Conservation (phyloP, 2,797 vertebrate genomes). For the Dromococcyx pavoninus region DNA sequence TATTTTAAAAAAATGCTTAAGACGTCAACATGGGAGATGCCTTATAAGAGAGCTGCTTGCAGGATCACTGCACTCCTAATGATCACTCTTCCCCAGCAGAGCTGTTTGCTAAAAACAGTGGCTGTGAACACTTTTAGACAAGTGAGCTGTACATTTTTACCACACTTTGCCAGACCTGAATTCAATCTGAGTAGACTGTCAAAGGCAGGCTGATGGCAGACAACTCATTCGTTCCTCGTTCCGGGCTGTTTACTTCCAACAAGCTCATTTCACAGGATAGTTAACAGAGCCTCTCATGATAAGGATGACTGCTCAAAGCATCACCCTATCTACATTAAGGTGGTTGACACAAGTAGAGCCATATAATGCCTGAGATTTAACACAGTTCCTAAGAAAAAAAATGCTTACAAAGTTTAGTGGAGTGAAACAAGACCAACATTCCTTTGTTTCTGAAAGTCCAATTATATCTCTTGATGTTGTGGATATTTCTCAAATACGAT, state of each 20-base stretch:
- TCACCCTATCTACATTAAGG: neutral
- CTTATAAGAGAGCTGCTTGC: conserved; percentile 15
- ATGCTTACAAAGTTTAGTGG: conserved; percentile 40
- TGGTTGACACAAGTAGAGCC: conserved; percentile 35
- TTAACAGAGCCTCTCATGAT: conserved; percentile 36
- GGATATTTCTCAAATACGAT: neutral
- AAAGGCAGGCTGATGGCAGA: neutral
- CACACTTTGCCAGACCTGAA: neutral
- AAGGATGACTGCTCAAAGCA: conserved; percentile 58
- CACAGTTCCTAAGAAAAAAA: neutral
- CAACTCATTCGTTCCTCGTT: conserved; percentile 45
- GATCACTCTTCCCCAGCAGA: conserved; percentile 12
- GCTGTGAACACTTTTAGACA: neutral
- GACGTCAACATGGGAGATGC: neutral
- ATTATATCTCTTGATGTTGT: neutral
- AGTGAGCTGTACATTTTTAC: neutral
- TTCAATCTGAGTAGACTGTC: neutral
- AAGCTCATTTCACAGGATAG: conserved; percentile 47
- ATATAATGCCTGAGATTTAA: conserved; percentile 13
- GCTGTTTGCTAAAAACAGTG: conserved; percentile 9
- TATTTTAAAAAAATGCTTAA: neutral
- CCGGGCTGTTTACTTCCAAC: conserved; percentile 52
- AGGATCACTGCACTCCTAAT: conserved; percentile 14
- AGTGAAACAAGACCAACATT: conserved; percentile 37
- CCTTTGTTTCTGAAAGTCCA: neutral